Percentiles rank a stretch among this genome's conserved stretches.
phyloP scores from a whole-genome alignment of 2,113 vertebrate genomes.

The Rhabdomys dilectus region DNA sequence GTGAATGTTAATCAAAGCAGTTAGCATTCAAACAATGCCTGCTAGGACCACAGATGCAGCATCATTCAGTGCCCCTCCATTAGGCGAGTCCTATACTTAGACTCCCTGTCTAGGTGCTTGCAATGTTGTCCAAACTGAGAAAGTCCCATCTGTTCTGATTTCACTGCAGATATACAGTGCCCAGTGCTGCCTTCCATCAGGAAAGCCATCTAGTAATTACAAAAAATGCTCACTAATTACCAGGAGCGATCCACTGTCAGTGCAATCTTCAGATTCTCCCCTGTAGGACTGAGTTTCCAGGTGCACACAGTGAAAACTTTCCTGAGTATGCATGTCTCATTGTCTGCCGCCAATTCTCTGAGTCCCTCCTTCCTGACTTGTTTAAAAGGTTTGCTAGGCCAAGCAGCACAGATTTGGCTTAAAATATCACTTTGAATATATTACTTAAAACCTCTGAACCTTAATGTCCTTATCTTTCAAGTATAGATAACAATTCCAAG shows the following conservation, averaged over 20 bases:
- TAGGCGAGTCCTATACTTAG: neutral
- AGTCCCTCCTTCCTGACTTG: neutral
- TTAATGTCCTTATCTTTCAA: slow-evolving; percentile 27
- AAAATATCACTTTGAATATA: neutral
- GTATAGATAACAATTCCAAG: neutral
- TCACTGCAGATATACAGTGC: neutral
- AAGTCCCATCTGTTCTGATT: neutral
- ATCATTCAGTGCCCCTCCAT: neutral
- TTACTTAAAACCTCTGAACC: neutral
- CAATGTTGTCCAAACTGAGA: neutral
- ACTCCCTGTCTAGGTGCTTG: neutral
- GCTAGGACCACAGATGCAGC: too few relatives aligned
- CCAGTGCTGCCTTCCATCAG: neutral
- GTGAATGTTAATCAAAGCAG: neutral
- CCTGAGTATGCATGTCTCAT: neutral
- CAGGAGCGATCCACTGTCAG: neutral
- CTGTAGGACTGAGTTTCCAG: neutral
- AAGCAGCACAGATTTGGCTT: neutral
- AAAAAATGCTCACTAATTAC: neutral
- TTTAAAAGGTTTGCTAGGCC: neutral
- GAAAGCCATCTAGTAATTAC: neutral
- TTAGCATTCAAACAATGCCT: neutral
- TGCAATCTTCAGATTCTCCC: too few relatives aligned
- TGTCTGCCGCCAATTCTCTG: neutral
- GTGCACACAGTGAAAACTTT: neutral